A percentile compares a stretch with the other conserved stretches of the same genome.
Evolutionary conservation across 1,140 invertebrate species (phyloP).

Genomic region (Parapsyche elsis): DNA sequence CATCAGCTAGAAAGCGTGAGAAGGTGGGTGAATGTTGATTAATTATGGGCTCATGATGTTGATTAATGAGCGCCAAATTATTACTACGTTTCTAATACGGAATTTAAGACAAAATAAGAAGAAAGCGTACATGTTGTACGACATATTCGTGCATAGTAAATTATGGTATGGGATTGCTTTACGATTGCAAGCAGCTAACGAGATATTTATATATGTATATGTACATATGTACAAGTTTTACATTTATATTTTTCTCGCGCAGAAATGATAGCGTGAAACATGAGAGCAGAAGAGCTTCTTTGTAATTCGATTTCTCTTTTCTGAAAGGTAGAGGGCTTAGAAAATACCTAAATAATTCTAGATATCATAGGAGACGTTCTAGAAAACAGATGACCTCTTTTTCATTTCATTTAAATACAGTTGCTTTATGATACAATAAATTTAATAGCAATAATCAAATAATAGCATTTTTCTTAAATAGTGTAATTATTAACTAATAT

Average conservation of each 20-base stretch:
- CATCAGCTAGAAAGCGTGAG: constrained; percentile 20
- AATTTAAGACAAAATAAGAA: too few relatives aligned
- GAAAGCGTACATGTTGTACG: too few relatives aligned
- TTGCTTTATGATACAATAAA: too few relatives aligned
- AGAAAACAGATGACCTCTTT: too few relatives aligned
- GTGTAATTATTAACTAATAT: too few relatives aligned
- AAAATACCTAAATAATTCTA: constrained; percentile 10
- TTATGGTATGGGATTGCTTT: not conserved
- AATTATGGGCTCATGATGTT: constrained; percentile 23
- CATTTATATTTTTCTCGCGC: not conserved
- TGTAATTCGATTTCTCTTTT: constrained; percentile 18
- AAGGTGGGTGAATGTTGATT: constrained; percentile 18
- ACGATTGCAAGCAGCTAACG: not conserved
- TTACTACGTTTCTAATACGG: not conserved
- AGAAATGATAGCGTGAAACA: constrained; percentile 6
- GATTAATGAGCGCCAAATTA: constrained; percentile 18
- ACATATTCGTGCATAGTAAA: not conserved
- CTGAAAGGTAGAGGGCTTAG: not conserved
- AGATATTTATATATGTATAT: not conserved
- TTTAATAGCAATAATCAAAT: too few relatives aligned
- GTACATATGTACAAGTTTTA: not conserved
- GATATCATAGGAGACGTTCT: not conserved
- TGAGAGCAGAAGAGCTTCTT: constrained; percentile 16
- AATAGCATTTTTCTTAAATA: too few relatives aligned
- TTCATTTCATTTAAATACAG: too few relatives aligned